Evolutionary conservation across 2,888 invertebrate species (phyloP), one percentile per base, ranked within the genome.

Genomic region (Cerastis leucographa): DNA sequence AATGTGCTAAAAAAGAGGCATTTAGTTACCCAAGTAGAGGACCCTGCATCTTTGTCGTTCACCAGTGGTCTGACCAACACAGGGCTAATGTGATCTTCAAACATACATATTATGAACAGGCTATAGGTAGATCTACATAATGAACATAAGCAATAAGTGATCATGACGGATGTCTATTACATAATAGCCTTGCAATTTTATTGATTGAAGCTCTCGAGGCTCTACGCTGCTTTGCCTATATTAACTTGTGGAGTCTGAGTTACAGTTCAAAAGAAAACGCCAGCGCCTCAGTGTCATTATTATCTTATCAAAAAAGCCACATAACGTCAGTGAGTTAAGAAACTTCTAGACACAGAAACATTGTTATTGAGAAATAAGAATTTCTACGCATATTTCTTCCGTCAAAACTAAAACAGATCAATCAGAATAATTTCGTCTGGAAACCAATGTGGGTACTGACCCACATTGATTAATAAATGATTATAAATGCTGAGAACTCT

Each of bases 321-420:
- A 69, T 35, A 29, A 25, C 44, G 12, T 56, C 4, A 42, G 42
- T 29, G 59, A 71, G 44, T 25, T 11, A 40, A 25, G 46, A 49
- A 74, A 17, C 17, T 73, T 61, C 74, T 42, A 7, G n/a, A 35
- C 12, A 51, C 35, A 51, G 29, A 73, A 74, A 44, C 2, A 42
- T 29, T 22, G 11, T 61, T 14, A 14, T 68, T 40, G 17, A 19
- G 59, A 29, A 62, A 29, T 62, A 11, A 2, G 42, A 17, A 22
- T 35, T 14, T 74, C n/a, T 62, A 19, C 62, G 51, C 19, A 49
- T 22, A 29, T 51, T 29, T 51, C 4, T 73, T 51, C n/a, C 12
- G 17, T 40, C 9, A 61, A 42, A 61, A 19, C 9, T 6, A 46
- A 56, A 35, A 35, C 17, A n/a, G 56, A 49, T 42, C 61, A 42